A percentile compares a stretch with the other conserved stretches of the same genome.
These are phyloP conservation scores for Scyliorhinus canicula DNA, from an alignment of 2,797 vertebrate genomes.

Conservation along the genomic window DNA sequence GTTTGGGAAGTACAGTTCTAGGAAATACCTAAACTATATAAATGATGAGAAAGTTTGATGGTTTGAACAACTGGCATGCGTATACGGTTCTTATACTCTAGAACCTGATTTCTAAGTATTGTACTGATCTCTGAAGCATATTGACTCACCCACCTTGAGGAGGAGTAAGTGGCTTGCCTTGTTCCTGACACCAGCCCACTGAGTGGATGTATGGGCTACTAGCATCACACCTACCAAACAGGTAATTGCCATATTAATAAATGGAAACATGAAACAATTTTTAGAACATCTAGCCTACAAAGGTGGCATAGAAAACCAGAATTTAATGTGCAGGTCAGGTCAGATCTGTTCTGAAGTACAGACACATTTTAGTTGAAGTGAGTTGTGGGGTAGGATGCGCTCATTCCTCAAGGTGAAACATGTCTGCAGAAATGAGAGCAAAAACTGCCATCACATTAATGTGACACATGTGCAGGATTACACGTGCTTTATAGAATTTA, in stretches of 20 bases:
- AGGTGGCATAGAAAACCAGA: background rate
- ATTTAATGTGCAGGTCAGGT: background rate
- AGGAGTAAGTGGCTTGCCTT: slow-evolving; percentile 58
- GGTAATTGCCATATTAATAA: slow-evolving; percentile 24
- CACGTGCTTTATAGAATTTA: too few species aligned
- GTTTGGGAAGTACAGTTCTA: too few species aligned
- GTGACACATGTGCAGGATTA: too few species aligned
- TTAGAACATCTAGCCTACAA: background rate
- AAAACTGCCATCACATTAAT: background rate
- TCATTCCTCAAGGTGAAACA: background rate
- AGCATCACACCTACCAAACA: slow-evolving; percentile 69
- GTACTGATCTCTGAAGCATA: background rate
- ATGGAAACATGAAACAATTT: slow-evolving; percentile 3
- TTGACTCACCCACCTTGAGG: slow-evolving; percentile 59
- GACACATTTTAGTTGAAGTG: background rate
- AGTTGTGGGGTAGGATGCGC: background rate
- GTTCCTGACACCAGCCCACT: slow-evolving; percentile 67
- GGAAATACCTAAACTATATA: background rate
- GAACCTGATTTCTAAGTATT: background rate
- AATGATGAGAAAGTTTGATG: background rate
- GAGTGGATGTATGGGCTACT: slow-evolving; percentile 78
- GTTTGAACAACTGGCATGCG: background rate
- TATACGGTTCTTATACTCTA: background rate
- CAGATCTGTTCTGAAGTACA: background rate
- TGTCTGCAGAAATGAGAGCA: background rate